A percentile compares a stretch with the other conserved stretches of the same genome.
phyloP scores from a whole-genome alignment of 2,888 invertebrate species.

The Atethmia centrago region DNA sequence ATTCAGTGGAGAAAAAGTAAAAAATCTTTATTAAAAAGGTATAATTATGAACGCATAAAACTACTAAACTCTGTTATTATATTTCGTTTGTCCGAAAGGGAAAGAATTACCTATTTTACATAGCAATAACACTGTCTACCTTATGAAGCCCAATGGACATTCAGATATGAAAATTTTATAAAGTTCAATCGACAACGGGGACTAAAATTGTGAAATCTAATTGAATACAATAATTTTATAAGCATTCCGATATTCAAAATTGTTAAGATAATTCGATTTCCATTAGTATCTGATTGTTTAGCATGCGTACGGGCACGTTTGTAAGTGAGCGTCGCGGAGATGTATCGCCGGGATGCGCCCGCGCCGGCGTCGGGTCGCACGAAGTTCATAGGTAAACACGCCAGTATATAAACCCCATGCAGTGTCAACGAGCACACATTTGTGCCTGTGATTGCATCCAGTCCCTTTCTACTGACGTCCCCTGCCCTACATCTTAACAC shows the following conservation, averaged over 20 bases:
- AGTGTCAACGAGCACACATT: constrained; percentile 87
- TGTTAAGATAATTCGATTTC: constrained; percentile 69
- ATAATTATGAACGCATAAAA: constrained; percentile 2
- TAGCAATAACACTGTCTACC: neutral
- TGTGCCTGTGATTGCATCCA: constrained; percentile 81
- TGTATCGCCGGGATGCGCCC: constrained; percentile 80
- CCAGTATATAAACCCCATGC: constrained; percentile 87
- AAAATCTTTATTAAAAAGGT: neutral
- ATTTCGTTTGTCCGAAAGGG: constrained; percentile 1
- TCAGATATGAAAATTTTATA: constrained; percentile 54
- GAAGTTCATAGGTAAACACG: constrained; percentile 90
- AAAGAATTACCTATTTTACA: neutral
- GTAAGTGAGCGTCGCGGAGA: constrained; percentile 69
- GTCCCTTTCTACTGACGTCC: constrained; percentile 70
- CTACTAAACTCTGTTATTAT: neutral
- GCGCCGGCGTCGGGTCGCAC: constrained; percentile 80
- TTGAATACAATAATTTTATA: constrained; percentile 70
- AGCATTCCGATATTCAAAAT: constrained; percentile 66
- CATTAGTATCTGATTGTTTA: constrained; percentile 72
- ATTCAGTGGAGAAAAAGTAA: neutral
- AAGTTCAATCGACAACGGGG: constrained; percentile 48
- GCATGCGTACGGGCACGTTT: constrained; percentile 62
- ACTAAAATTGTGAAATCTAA: constrained; percentile 65
- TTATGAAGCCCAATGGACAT: constrained; percentile 4
- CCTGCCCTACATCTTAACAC: constrained; percentile 68